These are phyloP conservation scores for Pyrrhura leucotis DNA, from an alignment of 2,797 vertebrate species.

Conservation along the genomic window DNA sequence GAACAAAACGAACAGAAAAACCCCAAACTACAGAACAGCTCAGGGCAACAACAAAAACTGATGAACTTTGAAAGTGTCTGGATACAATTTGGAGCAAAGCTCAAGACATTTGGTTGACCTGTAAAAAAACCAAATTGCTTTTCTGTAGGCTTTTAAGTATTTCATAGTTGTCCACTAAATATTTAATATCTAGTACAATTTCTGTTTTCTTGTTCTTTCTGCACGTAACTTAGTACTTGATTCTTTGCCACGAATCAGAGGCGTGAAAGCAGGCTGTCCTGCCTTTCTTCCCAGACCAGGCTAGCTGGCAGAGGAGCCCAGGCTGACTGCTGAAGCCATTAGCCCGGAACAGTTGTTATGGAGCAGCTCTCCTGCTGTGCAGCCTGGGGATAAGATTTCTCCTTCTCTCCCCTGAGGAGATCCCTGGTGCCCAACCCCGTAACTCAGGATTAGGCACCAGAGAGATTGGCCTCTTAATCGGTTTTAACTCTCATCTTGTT, in stretches of 20 bases:
- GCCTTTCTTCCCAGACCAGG: not conserved
- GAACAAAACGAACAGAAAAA: not conserved
- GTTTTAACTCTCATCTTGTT: slow-evolving; percentile 47
- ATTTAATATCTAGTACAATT: not conserved
- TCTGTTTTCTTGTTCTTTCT: not conserved
- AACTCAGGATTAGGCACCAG: slow-evolving; percentile 52
- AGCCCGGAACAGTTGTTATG: slow-evolving; percentile 22
- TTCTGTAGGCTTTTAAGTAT: not conserved
- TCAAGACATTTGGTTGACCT: not conserved
- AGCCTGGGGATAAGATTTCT: slow-evolving; percentile 48
- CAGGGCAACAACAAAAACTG: not conserved
- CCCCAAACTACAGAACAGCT: not conserved
- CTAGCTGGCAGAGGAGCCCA: not conserved
- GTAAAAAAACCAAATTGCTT: not conserved
- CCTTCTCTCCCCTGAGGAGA: slow-evolving; percentile 35
- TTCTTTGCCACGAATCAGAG: not conserved
- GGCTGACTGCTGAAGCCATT: slow-evolving; percentile 54
- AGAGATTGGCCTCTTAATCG: slow-evolving; percentile 45
- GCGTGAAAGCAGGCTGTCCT: not conserved
- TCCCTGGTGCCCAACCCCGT: not conserved
- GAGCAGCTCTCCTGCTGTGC: slow-evolving; percentile 50
- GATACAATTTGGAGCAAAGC: not conserved
- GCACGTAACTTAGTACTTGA: not conserved
- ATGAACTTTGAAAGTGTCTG: not conserved
- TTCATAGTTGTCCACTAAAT: not conserved